Evolutionary conservation across 2,888 invertebrate species (phyloP).

Genomic region (Campopleginae sp.): DNA sequence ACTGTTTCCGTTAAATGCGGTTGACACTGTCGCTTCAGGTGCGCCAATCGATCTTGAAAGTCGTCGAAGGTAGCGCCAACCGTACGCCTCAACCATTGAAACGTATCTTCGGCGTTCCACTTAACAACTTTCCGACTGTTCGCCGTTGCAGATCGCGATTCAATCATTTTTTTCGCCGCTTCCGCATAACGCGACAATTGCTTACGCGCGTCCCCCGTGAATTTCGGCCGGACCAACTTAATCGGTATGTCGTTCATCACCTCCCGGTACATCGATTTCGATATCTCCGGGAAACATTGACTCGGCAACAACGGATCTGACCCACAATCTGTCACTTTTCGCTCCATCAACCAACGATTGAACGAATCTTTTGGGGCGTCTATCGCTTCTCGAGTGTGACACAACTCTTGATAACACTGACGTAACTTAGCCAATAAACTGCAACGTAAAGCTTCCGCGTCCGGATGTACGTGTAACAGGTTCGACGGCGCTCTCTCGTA

Average conservation of each 20-base stretch:
- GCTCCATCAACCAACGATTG: constrained; percentile 98
- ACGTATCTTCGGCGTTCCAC: constrained; percentile 99
- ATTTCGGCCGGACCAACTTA: constrained; percentile 97
- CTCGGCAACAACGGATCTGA: constrained; percentile 96
- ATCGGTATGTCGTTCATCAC: constrained; percentile 99
- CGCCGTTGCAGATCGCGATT: constrained; percentile 95
- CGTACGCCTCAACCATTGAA: constrained; percentile 96
- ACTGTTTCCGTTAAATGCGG: constrained; percentile 98
- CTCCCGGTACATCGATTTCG: constrained; percentile 97
- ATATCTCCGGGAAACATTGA: constrained; percentile 96
- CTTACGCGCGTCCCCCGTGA: constrained; percentile 97
- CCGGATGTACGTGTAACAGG: constrained; percentile 96
- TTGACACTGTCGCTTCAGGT: constrained; percentile 97
- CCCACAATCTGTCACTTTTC: constrained; percentile 93
- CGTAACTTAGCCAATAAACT: constrained; percentile 93
- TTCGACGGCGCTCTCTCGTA: constrained; percentile 94
- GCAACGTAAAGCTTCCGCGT: constrained; percentile 94
- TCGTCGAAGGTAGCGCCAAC: constrained; percentile 97
- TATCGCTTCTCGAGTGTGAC: constrained; percentile 95
- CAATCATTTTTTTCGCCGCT: constrained; percentile 98
- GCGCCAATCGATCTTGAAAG: constrained; percentile 91
- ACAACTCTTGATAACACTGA: constrained; percentile 96
- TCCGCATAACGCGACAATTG: constrained; percentile 97
- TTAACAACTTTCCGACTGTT: constrained; percentile 98
- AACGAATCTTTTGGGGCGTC: constrained; percentile 98